These are phyloP conservation scores for Leuciscus idus DNA, from an alignment of 2,113 vertebrate species.

Conservation along the genomic window DNA sequence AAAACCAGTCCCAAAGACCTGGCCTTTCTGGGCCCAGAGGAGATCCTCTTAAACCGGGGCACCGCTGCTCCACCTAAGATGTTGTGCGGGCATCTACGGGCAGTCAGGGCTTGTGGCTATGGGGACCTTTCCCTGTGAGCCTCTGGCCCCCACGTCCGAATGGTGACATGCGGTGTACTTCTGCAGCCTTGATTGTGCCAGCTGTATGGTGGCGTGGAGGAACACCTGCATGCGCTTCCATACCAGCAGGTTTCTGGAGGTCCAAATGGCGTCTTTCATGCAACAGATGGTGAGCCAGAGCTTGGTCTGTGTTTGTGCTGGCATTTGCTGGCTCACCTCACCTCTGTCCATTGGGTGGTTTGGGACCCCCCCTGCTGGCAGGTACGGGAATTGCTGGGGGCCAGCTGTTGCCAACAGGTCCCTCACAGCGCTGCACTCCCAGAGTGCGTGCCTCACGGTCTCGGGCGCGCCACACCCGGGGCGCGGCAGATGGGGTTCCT, in stretches of 20 bases:
- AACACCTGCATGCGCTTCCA: neutral
- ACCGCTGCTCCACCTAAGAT: neutral
- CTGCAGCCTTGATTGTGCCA: neutral
- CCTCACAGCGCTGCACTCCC: too few species aligned
- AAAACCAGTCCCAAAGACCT: neutral
- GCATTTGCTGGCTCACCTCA: too few species aligned
- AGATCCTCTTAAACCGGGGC: neutral
- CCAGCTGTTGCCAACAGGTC: too few species aligned
- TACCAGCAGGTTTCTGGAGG: too few species aligned
- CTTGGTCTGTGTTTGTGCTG: too few species aligned
- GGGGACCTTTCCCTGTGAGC: neutral
- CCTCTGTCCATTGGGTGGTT: too few species aligned
- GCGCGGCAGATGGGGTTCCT: too few species aligned
- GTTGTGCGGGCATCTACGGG: neutral
- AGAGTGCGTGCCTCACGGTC: too few species aligned
- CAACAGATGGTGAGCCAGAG: slow-evolving; percentile 10
- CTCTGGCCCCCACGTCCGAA: neutral
- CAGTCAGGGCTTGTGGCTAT: neutral
- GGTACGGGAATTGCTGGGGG: too few species aligned
- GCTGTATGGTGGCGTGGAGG: neutral
- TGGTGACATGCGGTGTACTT: neutral
- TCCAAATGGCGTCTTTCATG: neutral
- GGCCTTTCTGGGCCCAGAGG: neutral
- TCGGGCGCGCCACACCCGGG: too few species aligned
- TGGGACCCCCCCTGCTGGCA: too few species aligned